These are phyloP conservation scores for Lypha dubia DNA, from an alignment of 2,888 invertebrate genomes.

Conservation along the genomic window DNA sequence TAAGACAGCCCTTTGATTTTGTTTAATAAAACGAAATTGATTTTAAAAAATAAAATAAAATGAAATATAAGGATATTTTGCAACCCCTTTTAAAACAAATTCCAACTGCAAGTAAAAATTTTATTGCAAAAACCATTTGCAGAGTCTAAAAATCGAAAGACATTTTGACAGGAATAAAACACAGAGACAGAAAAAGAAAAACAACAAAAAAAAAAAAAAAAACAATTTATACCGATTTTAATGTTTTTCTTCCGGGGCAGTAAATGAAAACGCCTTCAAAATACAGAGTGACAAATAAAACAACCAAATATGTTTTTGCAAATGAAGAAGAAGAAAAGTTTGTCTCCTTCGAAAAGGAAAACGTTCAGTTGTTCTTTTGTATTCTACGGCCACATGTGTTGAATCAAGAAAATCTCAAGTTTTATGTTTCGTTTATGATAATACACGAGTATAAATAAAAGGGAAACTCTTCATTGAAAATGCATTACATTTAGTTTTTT, in stretches of 20 bases:
- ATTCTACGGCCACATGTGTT: conserved; percentile 33
- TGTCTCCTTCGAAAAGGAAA: conserved; percentile 25
- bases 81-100: conserved; percentile 18
- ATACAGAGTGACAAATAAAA: background rate
- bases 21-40: conserved; percentile 48
- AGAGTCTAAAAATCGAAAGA: conserved; percentile 30
- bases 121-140: conserved; percentile 30
- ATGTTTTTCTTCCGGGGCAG: conserved; percentile 7
- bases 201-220: too few relatives aligned
- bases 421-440: conserved; percentile 28
- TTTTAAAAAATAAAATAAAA: conserved; percentile 38
- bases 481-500: conserved; percentile 58
- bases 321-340: conserved; percentile 39
- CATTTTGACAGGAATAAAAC: conserved; percentile 45
- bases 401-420: conserved; percentile 29
- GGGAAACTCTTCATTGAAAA: conserved; percentile 67
- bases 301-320: conserved; percentile 19
- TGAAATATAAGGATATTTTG: conserved; percentile 1
- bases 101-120: conserved; percentile 17
- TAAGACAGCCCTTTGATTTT: conserved; percentile 7
- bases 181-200: conserved; percentile 37
- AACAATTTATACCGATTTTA: conserved; percentile 1
- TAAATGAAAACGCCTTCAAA: conserved; percentile 58
- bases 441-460: conserved; percentile 48
- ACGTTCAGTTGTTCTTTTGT: background rate